phyloP scores from a whole-genome alignment of 2,113 vertebrate genomes.

The Ancistrus triradiatus region DNA sequence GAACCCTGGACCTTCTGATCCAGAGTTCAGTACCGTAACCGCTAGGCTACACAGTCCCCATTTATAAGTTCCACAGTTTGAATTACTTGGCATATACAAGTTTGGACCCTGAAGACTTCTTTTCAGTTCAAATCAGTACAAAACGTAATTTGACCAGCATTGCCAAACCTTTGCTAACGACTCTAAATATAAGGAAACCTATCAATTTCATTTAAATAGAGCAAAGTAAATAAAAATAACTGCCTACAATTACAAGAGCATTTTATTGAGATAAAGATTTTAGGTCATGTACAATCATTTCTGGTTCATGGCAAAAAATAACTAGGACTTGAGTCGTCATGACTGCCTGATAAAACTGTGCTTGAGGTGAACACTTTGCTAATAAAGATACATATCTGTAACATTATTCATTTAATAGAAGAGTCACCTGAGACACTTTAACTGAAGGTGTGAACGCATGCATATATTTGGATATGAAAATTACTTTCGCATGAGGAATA shows the following conservation, averaged over 20 bases:
- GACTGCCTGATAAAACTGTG: slow-evolving; percentile 21
- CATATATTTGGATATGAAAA: slow-evolving; percentile 19
- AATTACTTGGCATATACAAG: too few species aligned
- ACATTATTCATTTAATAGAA: slow-evolving; percentile 15
- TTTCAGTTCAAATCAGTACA: too few species aligned
- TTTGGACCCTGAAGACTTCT: too few species aligned
- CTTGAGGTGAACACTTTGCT: slow-evolving; percentile 11
- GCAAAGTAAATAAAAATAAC: too few species aligned
- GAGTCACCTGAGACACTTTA: slow-evolving; percentile 33
- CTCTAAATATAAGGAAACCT: too few species aligned
- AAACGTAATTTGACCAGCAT: too few species aligned
- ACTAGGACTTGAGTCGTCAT: neutral
- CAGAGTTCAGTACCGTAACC: too few species aligned
- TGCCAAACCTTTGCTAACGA: too few species aligned
- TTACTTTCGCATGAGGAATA: neutral
- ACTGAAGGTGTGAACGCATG: slow-evolving; percentile 14
- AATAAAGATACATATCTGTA: slow-evolving; percentile 19
- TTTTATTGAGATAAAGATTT: slow-evolving; percentile 29
- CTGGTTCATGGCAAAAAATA: slow-evolving; percentile 4
- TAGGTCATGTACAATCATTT: slow-evolving; percentile 23
- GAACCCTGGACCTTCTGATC: too few species aligned
- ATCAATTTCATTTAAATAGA: too few species aligned
- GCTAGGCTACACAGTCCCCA: too few species aligned
- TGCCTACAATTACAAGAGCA: slow-evolving; percentile 3
- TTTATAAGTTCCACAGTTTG: too few species aligned